Base-by-base conservation (phyloP, 2,888 invertebrate species). In the Mesorhabditis sp. region DNA sequence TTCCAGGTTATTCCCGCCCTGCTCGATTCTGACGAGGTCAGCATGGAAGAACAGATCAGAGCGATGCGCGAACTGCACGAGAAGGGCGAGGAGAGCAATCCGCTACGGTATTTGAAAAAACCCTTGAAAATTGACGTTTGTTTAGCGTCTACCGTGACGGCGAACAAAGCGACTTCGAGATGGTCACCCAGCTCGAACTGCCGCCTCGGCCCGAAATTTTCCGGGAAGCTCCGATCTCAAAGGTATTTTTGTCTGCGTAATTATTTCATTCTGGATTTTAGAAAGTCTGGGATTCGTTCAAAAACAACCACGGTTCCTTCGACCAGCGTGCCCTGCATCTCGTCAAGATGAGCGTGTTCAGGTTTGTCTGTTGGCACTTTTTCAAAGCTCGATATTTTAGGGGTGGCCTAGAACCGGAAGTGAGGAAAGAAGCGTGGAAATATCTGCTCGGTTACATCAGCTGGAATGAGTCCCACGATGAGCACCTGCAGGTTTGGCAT, bases 381-480 rank as follows among this genome's bases (percentile, higher is more conserved):
- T 10, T n/a, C 7, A 15, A 28, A 13, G 10, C 15, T 63, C 15
- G n/a, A 63, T 63, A n/a, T 63, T 63, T 28, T 63, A 63, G 41
- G 10, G 15, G n/a, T 63, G 74, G 83, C 64, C 43, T 83, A n/a
- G 75, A 72, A 42, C 71, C 75, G 5, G 76, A 79, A 15, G 89
- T 95, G 74, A 89, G 95, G 15, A 89, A 90, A 15, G 92, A 92
- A 80, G 93, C 94, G 0, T 98, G 97, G 97, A 96, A 95, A 86
- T 96, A 92, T 87, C 89, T 98, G 4, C 89, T 98, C 0, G 92
- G 92, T 79, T 95, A 93, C 86, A 91, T 92, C 84, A 91, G 91
- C 0, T 95, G 94, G 94, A 89, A 91, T 72, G 91, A 92, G 79
- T 92, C 92, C 0, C 89, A 90, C 67, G 86, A 89, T 10, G 91